Percentiles rank a stretch among this genome's conserved stretches.
Conservation (phyloP, 2,797 vertebrate genomes). For the Pelochelys cantorii region DNA sequence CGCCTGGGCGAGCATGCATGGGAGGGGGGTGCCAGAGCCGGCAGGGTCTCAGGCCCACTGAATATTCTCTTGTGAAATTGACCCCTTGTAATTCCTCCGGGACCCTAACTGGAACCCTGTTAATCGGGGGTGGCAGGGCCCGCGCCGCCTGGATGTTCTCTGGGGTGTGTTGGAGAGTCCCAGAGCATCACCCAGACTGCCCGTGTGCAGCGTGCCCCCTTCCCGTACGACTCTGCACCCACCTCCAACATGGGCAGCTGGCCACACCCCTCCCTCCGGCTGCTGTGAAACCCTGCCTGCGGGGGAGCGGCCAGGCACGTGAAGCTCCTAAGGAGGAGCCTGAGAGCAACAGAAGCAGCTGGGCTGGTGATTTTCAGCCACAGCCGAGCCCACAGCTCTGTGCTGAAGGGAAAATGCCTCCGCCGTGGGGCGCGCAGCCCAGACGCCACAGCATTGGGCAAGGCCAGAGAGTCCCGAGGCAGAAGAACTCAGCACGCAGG, state of each 20-base stretch:
- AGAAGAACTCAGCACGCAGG: not conserved
- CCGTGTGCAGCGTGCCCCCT: not conserved
- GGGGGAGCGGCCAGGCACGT: not conserved
- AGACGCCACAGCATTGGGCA: not conserved
- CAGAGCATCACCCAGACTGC: not conserved
- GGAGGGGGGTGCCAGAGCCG: not conserved
- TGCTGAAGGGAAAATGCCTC: not conserved
- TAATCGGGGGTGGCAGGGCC: not conserved
- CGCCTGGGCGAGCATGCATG: not conserved
- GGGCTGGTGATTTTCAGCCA: not conserved
- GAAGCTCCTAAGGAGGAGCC: not conserved
- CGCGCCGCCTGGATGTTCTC: not conserved
- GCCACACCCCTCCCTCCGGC: not conserved
- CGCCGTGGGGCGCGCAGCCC: not conserved
- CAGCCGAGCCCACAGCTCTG: not conserved
- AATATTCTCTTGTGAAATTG: not conserved
- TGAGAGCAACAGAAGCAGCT: not conserved
- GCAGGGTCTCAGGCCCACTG: not conserved
- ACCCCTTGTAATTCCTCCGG: not conserved
- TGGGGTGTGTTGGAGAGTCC: not conserved
- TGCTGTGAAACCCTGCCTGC: not conserved
- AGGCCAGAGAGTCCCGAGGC: not conserved
- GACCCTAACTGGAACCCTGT: not conserved
- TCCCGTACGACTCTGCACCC: not conserved
- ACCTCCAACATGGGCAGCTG: not conserved